Percentiles rank a stretch among this genome's conserved stretches.
Evolutionary conservation across 2,113 vertebrate species (phyloP).

Genomic region (Seriola aureovittata): DNA sequence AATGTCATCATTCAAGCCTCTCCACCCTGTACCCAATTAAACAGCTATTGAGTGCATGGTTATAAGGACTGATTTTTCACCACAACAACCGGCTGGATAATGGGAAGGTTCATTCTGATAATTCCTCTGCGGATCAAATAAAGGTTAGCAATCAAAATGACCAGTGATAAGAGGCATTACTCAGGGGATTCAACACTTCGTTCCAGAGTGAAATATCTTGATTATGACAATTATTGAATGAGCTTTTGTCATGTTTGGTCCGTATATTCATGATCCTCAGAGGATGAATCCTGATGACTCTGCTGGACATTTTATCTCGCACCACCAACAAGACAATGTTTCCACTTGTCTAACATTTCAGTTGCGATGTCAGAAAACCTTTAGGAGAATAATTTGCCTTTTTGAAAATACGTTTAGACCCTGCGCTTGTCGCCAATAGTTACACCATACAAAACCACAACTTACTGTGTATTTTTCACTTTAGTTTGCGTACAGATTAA

Average conservation of each 20-base stretch:
- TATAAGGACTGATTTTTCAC: conserved; percentile 32
- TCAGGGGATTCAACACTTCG: not conserved
- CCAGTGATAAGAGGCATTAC: not conserved
- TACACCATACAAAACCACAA: too few relatives aligned
- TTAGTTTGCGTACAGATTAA: too few relatives aligned
- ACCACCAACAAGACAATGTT: not conserved
- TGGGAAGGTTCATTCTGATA: conserved; percentile 46
- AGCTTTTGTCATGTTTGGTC: not conserved
- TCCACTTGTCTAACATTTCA: not conserved
- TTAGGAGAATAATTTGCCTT: not conserved
- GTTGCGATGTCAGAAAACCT: not conserved
- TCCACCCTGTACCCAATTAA: conserved; percentile 56
- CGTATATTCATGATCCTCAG: not conserved
- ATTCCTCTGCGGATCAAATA: conserved; percentile 47
- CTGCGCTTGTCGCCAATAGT: too few relatives aligned
- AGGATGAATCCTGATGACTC: not conserved
- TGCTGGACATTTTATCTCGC: not conserved
- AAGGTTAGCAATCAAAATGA: conserved; percentile 35
- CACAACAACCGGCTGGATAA: conserved; percentile 38
- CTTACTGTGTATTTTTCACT: too few relatives aligned
- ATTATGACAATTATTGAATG: not conserved
- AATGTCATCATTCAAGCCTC: conserved; percentile 37
- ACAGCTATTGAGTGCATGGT: conserved; percentile 51
- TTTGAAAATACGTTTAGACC: too few relatives aligned
- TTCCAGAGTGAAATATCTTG: not conserved